A percentile compares a stretch with the other conserved stretches of the same genome.
These are phyloP conservation scores for Loris lydekkerianus DNA, from an alignment of 2,797 vertebrate genomes.

Conservation along the genomic window DNA sequence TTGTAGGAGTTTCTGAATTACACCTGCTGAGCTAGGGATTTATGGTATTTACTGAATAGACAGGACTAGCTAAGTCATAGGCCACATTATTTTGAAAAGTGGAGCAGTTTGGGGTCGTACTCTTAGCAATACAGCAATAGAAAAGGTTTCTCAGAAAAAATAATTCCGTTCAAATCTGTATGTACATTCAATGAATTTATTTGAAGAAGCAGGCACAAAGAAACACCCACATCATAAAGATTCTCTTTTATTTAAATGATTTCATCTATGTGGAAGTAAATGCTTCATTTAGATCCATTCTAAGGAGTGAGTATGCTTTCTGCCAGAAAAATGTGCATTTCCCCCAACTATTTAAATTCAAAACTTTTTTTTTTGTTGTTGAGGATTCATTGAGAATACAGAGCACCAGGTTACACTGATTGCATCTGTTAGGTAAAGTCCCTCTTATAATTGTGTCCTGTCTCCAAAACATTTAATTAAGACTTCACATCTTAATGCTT, in stretches of 20 bases:
- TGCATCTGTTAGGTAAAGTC: too few species aligned
- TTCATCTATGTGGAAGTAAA: slow-evolving; percentile 2
- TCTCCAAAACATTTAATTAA: slow-evolving; percentile 18
- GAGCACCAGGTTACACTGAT: too few species aligned
- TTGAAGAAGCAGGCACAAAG: slow-evolving; percentile 11
- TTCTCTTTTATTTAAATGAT: slow-evolving; percentile 26
- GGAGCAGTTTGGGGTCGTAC: slow-evolving; percentile 42
- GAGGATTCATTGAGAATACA: too few species aligned
- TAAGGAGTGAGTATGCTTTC: not conserved
- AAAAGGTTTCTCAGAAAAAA: slow-evolving; percentile 74
- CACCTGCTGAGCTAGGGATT: slow-evolving; percentile 68
- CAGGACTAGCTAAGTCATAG: slow-evolving; percentile 60
- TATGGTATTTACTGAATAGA: slow-evolving; percentile 65
- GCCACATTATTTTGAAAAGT: slow-evolving; percentile 76
- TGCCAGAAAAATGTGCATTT: slow-evolving; percentile 25
- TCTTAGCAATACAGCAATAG: slow-evolving; percentile 53
- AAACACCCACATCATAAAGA: not conserved
- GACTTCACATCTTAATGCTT: not conserved
- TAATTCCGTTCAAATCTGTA: slow-evolving; percentile 56
- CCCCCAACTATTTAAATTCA: not conserved
- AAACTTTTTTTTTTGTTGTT: not conserved
- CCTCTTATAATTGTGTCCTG: too few species aligned
- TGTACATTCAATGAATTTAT: slow-evolving; percentile 69
- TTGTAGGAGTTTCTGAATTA: slow-evolving; percentile 64
- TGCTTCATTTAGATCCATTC: not conserved